Evolutionary conservation across 2,888 invertebrate species (phyloP).

Genomic region (Habroteleia sp.): DNA sequence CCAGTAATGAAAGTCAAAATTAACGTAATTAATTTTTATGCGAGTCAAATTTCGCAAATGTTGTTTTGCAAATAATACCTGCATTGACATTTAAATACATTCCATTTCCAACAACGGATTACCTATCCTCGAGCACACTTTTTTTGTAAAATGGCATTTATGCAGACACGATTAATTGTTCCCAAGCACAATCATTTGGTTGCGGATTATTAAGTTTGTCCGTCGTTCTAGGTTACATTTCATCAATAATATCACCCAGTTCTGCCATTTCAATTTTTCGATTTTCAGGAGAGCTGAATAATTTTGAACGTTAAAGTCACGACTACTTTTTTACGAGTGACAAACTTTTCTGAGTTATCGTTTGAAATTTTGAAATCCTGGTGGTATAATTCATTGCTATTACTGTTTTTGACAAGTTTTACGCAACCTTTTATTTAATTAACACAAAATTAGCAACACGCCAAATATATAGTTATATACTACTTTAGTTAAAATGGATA

Average conservation of each 20-base stretch:
- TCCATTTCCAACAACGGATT: no score
- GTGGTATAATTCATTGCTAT: constrained; percentile 9
- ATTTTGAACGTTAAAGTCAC: not conserved
- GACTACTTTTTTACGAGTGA: constrained; percentile 9
- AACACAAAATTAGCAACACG: no score
- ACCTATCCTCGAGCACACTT: constrained; percentile 19
- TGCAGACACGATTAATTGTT: constrained; percentile 39
- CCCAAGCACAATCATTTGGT: constrained; percentile 18
- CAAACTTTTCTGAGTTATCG: constrained; percentile 22
- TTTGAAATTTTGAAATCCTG: constrained; percentile 5
- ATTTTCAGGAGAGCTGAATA: constrained; percentile 5
- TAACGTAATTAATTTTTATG: no score
- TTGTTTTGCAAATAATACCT: no score
- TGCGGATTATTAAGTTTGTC: constrained; percentile 31
- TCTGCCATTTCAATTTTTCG: constrained; percentile 11
- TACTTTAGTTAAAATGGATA: not conserved
- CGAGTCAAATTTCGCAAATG: no score
- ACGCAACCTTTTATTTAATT: no score
- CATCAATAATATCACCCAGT: constrained; percentile 11
- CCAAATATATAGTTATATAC: no score
- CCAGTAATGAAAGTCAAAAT: no score
- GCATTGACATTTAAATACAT: no score
- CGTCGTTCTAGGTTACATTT: constrained; percentile 20
- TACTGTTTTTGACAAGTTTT: constrained; percentile 25
- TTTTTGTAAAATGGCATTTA: constrained; percentile 1